phyloP scores from a whole-genome alignment of 2,113 vertebrate genomes.

The Ascaphus truei region DNA sequence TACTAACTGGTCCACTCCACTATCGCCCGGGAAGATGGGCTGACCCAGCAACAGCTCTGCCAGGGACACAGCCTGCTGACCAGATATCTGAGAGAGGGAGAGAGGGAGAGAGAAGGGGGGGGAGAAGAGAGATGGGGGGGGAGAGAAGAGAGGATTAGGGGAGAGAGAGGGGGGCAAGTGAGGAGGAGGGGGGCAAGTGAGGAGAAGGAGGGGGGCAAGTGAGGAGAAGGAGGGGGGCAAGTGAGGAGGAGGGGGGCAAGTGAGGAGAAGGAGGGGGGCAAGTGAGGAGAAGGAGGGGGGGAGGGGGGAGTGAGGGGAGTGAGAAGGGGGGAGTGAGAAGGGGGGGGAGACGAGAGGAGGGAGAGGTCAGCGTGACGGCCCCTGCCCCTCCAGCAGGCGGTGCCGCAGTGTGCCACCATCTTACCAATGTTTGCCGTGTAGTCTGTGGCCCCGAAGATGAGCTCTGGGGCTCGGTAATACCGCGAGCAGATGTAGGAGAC shows the following conservation, averaged over 20 bases:
- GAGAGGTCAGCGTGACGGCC: too few relatives aligned
- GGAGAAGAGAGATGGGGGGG: too few relatives aligned
- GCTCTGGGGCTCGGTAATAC: slow-evolving; percentile 89
- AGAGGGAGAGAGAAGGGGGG: too few relatives aligned
- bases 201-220: not conserved
- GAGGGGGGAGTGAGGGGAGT: too few relatives aligned
- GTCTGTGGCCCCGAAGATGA: slow-evolving; percentile 91
- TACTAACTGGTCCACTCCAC: slow-evolving; percentile 89
- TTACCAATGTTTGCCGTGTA: slow-evolving; percentile 85
- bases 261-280: too few relatives aligned
- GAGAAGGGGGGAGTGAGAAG: too few relatives aligned
- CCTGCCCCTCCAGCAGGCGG: too few relatives aligned
- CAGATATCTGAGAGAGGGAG: slow-evolving; percentile 71
- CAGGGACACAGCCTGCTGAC: slow-evolving; percentile 87
- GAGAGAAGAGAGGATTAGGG: too few relatives aligned
- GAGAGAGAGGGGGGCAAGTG: too few relatives aligned
- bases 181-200: not conserved
- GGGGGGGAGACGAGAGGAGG: too few relatives aligned
- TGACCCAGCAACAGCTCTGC: slow-evolving; percentile 85
- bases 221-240: not conserved
- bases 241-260: not conserved
- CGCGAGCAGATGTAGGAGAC: slow-evolving; percentile 94
- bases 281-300: too few relatives aligned
- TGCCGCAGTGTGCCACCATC: too few relatives aligned
- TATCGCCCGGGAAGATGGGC: slow-evolving; percentile 90